Evolutionary conservation across 1,140 invertebrate species (phyloP).

Genomic region (Cydia fagiglandana): DNA sequence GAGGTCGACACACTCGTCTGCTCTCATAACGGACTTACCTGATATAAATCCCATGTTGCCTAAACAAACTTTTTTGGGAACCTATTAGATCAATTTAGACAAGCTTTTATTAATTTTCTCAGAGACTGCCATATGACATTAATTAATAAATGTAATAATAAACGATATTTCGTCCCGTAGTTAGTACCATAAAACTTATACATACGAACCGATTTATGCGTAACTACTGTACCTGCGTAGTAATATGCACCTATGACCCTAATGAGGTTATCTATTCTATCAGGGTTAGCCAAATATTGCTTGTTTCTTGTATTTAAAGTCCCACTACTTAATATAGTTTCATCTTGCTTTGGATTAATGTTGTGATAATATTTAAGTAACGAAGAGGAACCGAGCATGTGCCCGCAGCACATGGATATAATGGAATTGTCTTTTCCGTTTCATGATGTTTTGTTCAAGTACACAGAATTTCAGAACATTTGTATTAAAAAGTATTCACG

Average conservation of each 20-base stretch:
- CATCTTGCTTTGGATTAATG: background rate
- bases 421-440: too few species aligned
- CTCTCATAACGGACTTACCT: background rate
- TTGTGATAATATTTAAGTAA: background rate
- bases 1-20: constrained; percentile 25
- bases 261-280: too few species aligned
- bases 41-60: background rate
- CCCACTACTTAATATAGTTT: background rate
- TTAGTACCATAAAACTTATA: too few species aligned
- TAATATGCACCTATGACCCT: too few species aligned
- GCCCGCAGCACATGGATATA: background rate
- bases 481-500: too few species aligned
- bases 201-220: too few species aligned
- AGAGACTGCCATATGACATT: too few species aligned
- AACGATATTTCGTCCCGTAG: too few species aligned
- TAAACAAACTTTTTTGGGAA: background rate
- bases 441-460: background rate
- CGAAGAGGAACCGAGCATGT: background rate
- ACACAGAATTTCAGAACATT: too few species aligned
- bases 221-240: too few species aligned
- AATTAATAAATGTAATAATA: too few species aligned
- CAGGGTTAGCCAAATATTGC: too few species aligned
- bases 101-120: background rate
- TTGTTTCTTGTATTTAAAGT: background rate
- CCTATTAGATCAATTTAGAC: background rate